Evolutionary conservation across 2,888 invertebrate species (phyloP).

Genomic region (Drosophila buzzatii): DNA sequence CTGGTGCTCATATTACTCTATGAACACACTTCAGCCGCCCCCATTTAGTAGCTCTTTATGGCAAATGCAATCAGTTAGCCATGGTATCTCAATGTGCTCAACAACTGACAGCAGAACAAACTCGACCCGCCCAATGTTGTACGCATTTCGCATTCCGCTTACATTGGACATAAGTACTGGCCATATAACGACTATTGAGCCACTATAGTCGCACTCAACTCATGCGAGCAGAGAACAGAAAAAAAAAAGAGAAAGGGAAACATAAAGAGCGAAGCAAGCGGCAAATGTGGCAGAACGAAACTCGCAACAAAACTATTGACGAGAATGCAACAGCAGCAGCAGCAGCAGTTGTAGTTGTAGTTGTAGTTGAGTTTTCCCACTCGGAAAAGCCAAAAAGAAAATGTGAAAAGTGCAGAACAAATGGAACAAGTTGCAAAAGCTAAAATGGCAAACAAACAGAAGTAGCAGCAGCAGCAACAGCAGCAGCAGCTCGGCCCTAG

Average conservation of each 20-base stretch:
- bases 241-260: slow-evolving; percentile 7
- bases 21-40: not conserved
- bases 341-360: slow-evolving; percentile 16
- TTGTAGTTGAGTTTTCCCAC: slow-evolving; percentile 10
- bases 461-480: slow-evolving; percentile 12
- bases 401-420: slow-evolving; percentile 70
- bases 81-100: not conserved
- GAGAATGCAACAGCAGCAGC: slow-evolving; percentile 9
- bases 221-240: slow-evolving; percentile 24
- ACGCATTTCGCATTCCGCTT: slow-evolving; percentile 38
- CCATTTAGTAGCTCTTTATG: not conserved
- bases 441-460: slow-evolving; percentile 69
- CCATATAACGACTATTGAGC: slow-evolving; percentile 43
- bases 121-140: slow-evolving; percentile 8
- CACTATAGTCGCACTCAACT: slow-evolving; percentile 39
- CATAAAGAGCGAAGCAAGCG: slow-evolving; percentile 55
- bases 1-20: not conserved
- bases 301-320: slow-evolving; percentile 25
- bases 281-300: slow-evolving; percentile 65
- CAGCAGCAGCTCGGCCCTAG: slow-evolving; percentile 37
- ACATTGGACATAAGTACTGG: slow-evolving; percentile 46
- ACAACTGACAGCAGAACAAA: not conserved
- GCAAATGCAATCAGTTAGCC: slow-evolving; percentile 1
- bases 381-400: slow-evolving; percentile 48
- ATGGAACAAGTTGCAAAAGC: slow-evolving; percentile 74